Base-by-base conservation (phyloP, 2,113 vertebrate genomes). In the Petroica traversi region DNA sequence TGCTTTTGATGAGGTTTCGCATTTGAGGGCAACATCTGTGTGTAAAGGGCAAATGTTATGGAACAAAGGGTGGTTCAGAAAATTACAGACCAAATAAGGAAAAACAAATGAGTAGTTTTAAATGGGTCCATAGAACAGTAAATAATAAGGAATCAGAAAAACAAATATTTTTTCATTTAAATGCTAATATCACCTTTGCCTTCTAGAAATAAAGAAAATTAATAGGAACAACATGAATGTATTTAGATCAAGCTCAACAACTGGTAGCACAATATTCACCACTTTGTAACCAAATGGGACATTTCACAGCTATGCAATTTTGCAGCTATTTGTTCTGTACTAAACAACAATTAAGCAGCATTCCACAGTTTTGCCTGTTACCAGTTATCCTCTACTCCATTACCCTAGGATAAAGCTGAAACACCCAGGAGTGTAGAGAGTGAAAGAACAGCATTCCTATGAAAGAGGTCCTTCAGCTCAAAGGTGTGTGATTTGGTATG, bases 101-200 rank as follows among this genome's bases (percentile, higher is more conserved):
- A 95, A 88, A 85, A 68, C 26, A 64, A 86, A 85, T 29, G 7
- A 57, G 25, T 64, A 51, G 17, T 23, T 88, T 83, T 73, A 80
- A 93, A 78, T 41, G 41, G 12, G 22, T 54, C 36, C 6, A 68
- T 4, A 76, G 40, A 75, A 31, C 17, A 84, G 34, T 84, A 95
- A 95, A 93, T 69, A 89, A 95, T 36, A 92, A 88, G 63, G 55
- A 76, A 83, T 92, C 82, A 46, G 75, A 43, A 46, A 58, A 66
- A 33, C 41, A 77, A 75, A 68, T 74, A 28, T 72, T 83, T 93
- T 93, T 41, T 54, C 74, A 88, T 71, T 97, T 81, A 91, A 94
- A 97, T 92, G 94, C 14, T 92, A 77, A 81, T 93, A 92, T 71
- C 67, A 93, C 72, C 77, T 93, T 87, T 94, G 52, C 83, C 77